Conservation (phyloP, 2,113 vertebrate genomes). For the Puntigrus tetrazona region DNA sequence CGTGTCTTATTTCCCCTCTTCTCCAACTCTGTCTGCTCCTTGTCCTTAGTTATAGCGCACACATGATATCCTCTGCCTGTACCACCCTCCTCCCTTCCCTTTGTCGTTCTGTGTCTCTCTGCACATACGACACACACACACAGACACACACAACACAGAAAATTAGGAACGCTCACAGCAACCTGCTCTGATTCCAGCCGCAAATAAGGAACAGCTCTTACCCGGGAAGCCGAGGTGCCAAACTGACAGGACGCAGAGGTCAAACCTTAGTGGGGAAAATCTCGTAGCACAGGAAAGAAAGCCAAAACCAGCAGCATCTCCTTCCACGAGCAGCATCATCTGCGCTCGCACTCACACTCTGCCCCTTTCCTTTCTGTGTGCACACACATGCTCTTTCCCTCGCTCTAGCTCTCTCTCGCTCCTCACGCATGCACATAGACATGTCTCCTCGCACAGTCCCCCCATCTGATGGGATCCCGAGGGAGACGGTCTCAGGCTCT, state of each 20-base stretch:
- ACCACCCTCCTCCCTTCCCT: conserved; percentile 63
- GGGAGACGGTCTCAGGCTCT: conserved; percentile 66
- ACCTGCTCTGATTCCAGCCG: conserved; percentile 63
- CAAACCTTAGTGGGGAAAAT: conserved; percentile 91
- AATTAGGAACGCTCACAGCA: conserved; percentile 64
- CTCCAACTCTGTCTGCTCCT: conserved; percentile 72
- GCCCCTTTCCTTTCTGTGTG: conserved; percentile 45
- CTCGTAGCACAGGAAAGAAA: conserved; percentile 78
- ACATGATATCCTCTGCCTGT: conserved; percentile 75
- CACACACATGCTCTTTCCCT: conserved; percentile 48
- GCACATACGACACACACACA: conserved; percentile 54
- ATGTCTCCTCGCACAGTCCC: conserved; percentile 56
- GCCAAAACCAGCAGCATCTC: conserved; percentile 58
- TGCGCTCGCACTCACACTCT: conserved; percentile 38
- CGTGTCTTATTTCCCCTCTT: conserved; percentile 69
- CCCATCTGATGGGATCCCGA: conserved; percentile 75
- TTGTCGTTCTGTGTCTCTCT: conserved; percentile 46
- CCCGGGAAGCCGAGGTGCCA: conserved; percentile 80
- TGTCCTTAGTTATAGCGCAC: conserved; percentile 78
- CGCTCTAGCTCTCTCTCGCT: conserved; percentile 39
- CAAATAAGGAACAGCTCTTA: conserved; percentile 73
- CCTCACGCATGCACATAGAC: conserved; percentile 47
- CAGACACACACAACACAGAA: conserved; percentile 47
- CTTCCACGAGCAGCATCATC: conserved; percentile 49
- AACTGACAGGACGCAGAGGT: conserved; percentile 88